phyloP scores from a whole-genome alignment of 2,113 vertebrate species.

The Phrynosoma blainvillii region DNA sequence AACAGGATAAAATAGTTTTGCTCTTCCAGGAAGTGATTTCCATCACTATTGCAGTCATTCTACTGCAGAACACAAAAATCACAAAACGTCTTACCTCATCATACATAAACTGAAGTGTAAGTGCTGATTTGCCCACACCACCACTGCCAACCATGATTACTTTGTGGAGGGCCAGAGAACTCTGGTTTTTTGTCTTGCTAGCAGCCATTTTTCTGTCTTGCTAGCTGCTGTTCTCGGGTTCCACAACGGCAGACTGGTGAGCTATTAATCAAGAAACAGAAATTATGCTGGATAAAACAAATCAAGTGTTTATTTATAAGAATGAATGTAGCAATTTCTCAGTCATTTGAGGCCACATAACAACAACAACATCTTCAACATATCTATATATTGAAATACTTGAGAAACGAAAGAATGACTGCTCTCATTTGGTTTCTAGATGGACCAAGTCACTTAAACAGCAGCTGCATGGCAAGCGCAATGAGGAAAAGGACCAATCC shows the following conservation, averaged over 20 bases:
- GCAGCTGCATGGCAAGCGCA: too few species aligned
- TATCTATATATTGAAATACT: not conserved
- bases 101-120: conserved; percentile 87
- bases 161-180: conserved; percentile 84
- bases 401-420: not conserved
- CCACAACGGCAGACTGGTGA: conserved; percentile 40
- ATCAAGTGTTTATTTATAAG: not conserved
- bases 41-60: not conserved
- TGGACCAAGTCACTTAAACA: too few species aligned
- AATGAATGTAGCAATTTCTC: not conserved
- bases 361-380: not conserved
- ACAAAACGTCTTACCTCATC: conserved; percentile 79
- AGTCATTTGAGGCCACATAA: not conserved
- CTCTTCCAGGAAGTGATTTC: not conserved
- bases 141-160: conserved; percentile 89
- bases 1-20: not conserved
- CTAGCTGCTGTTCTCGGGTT: not conserved
- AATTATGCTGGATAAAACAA: not conserved
- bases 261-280: conserved; percentile 55
- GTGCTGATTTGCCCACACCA: conserved; percentile 85
- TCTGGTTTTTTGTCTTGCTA: conserved; percentile 83
- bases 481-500: too few species aligned
- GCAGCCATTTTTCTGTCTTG: conserved; percentile 74
- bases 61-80: not conserved
- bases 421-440: too few species aligned